Base-by-base conservation (phyloP, 2,113 vertebrate genomes). In the Manacus vitellinus region DNA sequence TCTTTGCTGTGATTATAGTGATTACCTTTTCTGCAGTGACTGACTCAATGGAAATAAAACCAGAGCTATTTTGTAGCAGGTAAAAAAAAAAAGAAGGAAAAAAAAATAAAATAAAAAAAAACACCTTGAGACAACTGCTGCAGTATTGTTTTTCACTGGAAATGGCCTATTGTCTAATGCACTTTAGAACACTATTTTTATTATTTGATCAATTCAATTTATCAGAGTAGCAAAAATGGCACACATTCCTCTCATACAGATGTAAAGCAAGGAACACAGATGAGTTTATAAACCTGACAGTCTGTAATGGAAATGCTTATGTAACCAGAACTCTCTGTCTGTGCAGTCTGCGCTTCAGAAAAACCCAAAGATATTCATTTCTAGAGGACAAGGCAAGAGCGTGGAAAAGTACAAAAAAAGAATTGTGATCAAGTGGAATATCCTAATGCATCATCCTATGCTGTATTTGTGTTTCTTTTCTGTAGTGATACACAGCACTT, bases 1-100 rank as follows among this genome's bases (percentile, higher is more conserved):
- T 81, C 94, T 92, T 94, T 85, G 41, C 79, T 82, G 46, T 93
- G 95, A 94, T 90, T 94, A 95, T 92, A 85, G 71, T 55, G 72
- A 70, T 83, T 92, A 91, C 79, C 56, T 94, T 92, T 95, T 96
- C 95, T 4, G 3, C 41, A 43, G 73, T 33, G 81, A 89, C 79
- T 79, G 92, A 96, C 75, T 95, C 78, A 56, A 83, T 62, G 52
- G 85, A 87, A 91, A 90, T 80, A 94, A 93, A 97, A 84, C 80
- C 51, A 61, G 92, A 95, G 71, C 47, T 82, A 44, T 78, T 96
- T 82, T 92, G 43, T 67, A 82, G 85, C 55, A 58, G n/a, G 51
- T 37, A 14, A 79, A 62, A 61, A 84, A 65, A 41, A 22, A 35
- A 24, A 11, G 12, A 17, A 23, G 31, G 33, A 39, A 35, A 54